Conservation (phyloP, 2,888 invertebrate genomes). For the Phasia obesa region DNA sequence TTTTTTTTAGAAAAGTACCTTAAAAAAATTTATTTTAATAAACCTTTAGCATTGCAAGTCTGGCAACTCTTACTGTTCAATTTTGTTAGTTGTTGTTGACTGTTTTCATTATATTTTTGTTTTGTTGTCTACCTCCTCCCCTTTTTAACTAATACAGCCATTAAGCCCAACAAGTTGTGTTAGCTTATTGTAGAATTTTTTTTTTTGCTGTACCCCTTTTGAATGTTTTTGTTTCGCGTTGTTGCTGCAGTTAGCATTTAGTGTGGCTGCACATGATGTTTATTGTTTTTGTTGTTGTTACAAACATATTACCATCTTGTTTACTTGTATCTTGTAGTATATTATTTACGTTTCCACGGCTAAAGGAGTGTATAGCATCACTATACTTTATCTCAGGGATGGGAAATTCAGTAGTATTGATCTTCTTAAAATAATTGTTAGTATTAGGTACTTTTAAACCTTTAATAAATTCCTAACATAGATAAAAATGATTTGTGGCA, state of each 20-base stretch:
- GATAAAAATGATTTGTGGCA: too few relatives aligned
- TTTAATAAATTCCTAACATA: too few relatives aligned
- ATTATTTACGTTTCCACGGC: slow-evolving; percentile 6
- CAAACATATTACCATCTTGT: slow-evolving; percentile 31
- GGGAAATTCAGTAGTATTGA: not conserved
- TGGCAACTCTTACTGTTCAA: slow-evolving; percentile 9
- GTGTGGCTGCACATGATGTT: not conserved
- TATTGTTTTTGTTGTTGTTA: slow-evolving; percentile 4
- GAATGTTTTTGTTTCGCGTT: slow-evolving; percentile 8
- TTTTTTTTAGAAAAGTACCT: too few relatives aligned
- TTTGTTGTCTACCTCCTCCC: not conserved
- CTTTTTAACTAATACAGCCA: slow-evolving; percentile 4
- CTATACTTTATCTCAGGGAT: not conserved
- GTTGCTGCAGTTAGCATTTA: slow-evolving; percentile 30
- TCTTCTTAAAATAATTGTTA: too few relatives aligned
- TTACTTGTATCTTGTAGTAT: slow-evolving; percentile 35
- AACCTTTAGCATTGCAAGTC: not conserved
- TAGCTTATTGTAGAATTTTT: slow-evolving; percentile 51
- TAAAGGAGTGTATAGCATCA: not conserved
- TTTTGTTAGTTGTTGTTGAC: not conserved
- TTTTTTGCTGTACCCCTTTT: slow-evolving; percentile 35
- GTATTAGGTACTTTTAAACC: too few relatives aligned
- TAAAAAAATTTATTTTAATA: too few relatives aligned
- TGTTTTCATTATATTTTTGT: not conserved
- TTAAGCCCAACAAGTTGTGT: slow-evolving; percentile 67